A percentile compares a stretch with the other conserved stretches of the same genome.
Evolutionary conservation across 2,797 vertebrate genomes (phyloP).

Genomic region (Enteromius paludinosus): DNA sequence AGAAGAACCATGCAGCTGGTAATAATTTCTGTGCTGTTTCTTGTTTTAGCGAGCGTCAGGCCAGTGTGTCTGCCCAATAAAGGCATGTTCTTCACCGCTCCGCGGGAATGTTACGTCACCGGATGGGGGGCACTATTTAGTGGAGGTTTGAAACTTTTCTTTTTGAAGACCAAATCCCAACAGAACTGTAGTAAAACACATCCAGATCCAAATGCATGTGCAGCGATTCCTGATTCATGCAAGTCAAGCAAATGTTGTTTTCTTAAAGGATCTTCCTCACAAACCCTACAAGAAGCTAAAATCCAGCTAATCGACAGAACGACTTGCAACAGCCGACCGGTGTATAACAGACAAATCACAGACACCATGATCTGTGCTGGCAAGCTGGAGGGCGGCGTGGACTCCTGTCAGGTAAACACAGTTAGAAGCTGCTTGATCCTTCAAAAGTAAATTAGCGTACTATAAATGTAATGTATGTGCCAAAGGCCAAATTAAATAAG

Average conservation of each 20-base stretch:
- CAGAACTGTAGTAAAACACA: not conserved
- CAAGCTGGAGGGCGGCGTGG: constrained; percentile 78
- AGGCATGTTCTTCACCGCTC: constrained; percentile 72
- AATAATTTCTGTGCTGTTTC: not conserved
- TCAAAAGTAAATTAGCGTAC: not conserved
- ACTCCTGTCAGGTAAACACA: constrained; percentile 85
- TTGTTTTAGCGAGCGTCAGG: constrained; percentile 63
- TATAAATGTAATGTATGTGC: constrained; percentile 11
- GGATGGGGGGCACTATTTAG: constrained; percentile 85
- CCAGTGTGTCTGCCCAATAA: constrained; percentile 90
- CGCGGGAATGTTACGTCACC: constrained; percentile 81
- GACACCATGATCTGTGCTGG: constrained; percentile 91
- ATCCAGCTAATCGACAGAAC: constrained; percentile 80
- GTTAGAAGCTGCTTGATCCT: not conserved
- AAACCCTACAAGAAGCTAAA: constrained; percentile 68
- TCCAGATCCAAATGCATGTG: not conserved
- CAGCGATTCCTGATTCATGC: not conserved
- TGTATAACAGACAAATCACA: constrained; percentile 79
- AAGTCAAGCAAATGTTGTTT: not conserved
- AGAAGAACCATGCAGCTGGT: not conserved
- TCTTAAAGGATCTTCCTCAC: constrained; percentile 64
- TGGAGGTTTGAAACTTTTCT: constrained; percentile 70
- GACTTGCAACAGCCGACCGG: constrained; percentile 72
- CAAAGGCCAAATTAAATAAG: constrained; percentile 20
- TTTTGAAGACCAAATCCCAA: not conserved